phyloP scores from a whole-genome alignment of 1,140 invertebrate species.

The Ceratosolen solmsi region DNA sequence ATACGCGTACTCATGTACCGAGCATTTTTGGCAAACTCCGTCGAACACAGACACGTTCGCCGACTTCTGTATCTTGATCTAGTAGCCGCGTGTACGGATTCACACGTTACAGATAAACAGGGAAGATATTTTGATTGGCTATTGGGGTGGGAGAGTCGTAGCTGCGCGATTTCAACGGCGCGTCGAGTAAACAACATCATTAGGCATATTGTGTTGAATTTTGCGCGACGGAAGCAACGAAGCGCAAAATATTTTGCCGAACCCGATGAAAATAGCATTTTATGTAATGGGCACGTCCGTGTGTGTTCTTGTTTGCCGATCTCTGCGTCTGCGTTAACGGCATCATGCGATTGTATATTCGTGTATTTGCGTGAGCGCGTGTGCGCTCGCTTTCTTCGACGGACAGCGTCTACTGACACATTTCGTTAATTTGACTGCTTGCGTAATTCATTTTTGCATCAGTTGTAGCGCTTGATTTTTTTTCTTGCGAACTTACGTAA shows the following conservation, averaged over 20 bases:
- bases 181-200: background rate
- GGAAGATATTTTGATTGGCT: constrained; percentile 10
- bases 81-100: background rate
- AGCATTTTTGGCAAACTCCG: background rate
- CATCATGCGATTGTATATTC: background rate
- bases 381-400: background rate
- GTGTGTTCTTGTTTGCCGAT: background rate
- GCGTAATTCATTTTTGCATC: background rate
- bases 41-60: background rate
- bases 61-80: too few relatives aligned
- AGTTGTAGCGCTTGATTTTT: background rate
- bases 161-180: background rate
- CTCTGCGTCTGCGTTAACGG: background rate
- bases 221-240: background rate
- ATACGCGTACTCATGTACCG: background rate
- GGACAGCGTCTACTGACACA: background rate
- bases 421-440: background rate
- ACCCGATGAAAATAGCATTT: constrained; percentile 19
- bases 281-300: background rate
- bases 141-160: background rate
- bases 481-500: background rate
- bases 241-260: constrained; percentile 17
- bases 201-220: constrained; percentile 3
- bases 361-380: background rate
- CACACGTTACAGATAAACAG: background rate